A percentile compares a stretch with the other conserved stretches of the same genome.
These are phyloP conservation scores for Rhaphigaster nebulosa DNA, from an alignment of 2,888 invertebrate species.

Conservation along the genomic window DNA sequence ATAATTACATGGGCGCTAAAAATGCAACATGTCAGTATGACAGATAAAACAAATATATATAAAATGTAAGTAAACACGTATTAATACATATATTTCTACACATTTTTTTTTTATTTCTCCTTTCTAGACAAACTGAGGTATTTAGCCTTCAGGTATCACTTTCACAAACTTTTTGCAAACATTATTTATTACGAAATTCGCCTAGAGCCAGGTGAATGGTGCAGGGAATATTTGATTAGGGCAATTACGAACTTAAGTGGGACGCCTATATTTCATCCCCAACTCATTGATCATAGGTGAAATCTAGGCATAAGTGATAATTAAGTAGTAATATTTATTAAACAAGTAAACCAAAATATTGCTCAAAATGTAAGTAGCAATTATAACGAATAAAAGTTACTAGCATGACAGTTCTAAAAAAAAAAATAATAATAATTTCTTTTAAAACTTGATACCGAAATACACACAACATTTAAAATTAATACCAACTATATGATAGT, in stretches of 20 bases:
- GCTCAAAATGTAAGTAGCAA: no score
- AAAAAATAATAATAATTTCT: no score
- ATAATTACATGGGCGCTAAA: no score
- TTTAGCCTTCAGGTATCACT: slow-evolving; percentile 24
- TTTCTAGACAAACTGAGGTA: neutral
- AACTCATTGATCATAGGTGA: neutral
- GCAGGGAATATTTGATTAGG: neutral
- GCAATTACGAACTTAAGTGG: slow-evolving; percentile 6
- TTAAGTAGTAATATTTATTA: neutral
- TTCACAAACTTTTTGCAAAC: slow-evolving; percentile 35
- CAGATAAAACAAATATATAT: no score
- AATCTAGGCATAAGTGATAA: neutral
- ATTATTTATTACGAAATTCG: slow-evolving; percentile 5
- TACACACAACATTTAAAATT: no score
- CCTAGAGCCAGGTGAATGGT: neutral
- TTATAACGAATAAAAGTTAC: no score
- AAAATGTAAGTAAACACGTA: neutral
- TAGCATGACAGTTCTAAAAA: no score
- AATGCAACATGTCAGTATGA: no score
- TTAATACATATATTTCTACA: neutral
- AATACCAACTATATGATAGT: no score
- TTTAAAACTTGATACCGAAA: no score
- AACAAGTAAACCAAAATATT: neutral
- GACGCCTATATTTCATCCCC: neutral
- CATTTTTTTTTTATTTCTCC: neutral